Evolutionary conservation across 2,113 vertebrate genomes (phyloP).

Genomic region (Otis tarda): DNA sequence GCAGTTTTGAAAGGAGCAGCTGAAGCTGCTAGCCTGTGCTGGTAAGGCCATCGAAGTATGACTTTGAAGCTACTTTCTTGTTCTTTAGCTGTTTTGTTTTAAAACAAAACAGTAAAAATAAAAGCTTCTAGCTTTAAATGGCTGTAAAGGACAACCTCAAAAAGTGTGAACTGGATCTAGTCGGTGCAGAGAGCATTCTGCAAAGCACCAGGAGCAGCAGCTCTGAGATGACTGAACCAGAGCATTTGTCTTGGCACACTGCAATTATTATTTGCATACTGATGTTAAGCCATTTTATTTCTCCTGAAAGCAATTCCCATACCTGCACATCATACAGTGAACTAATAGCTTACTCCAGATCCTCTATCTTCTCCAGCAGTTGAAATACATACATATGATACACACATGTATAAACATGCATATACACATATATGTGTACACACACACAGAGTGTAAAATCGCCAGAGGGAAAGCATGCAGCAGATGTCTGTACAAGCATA

Average conservation of each 20-base stretch:
- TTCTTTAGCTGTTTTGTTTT: background rate
- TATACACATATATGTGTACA: background rate
- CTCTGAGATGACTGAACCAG: background rate
- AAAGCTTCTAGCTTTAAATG: background rate
- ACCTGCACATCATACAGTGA: background rate
- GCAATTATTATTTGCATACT: background rate
- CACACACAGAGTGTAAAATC: background rate
- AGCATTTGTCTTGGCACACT: background rate
- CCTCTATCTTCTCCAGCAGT: background rate
- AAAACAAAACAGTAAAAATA: background rate
- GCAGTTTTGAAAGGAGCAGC: background rate
- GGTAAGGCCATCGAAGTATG: background rate
- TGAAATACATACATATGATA: background rate
- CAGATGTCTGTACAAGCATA: background rate
- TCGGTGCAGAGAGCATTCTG: background rate
- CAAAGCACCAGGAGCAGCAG: background rate
- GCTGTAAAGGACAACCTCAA: background rate
- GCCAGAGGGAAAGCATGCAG: background rate
- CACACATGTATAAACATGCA: background rate
- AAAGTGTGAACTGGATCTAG: background rate
- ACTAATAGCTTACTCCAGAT: background rate
- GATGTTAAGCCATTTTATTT: background rate
- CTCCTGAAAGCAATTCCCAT: background rate
- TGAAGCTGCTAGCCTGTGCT: background rate
- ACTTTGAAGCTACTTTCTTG: background rate